Evolutionary conservation across 2,888 invertebrate genomes (phyloP).

Genomic region (Muscina levida): DNA sequence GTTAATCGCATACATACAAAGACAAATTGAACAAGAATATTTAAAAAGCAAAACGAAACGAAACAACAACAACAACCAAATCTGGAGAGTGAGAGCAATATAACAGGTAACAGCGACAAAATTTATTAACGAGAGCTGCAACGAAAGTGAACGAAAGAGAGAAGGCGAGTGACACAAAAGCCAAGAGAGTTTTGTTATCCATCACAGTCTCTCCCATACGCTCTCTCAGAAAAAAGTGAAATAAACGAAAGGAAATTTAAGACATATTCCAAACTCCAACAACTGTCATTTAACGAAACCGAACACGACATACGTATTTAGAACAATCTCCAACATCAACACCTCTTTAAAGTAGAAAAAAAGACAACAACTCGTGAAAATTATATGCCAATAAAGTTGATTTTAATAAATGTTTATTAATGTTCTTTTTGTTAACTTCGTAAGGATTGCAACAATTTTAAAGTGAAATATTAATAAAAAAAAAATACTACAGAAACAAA

Average conservation of each 20-base stretch:
- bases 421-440: no score
- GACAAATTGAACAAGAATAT: conserved; percentile 46
- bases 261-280: no score
- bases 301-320: conserved; percentile 4
- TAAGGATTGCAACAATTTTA: neutral
- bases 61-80: conserved; percentile 36
- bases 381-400: no score
- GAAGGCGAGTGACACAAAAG: conserved; percentile 1
- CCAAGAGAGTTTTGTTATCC: neutral
- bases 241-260: conserved; percentile 7
- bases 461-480: neutral
- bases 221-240: conserved; percentile 1
- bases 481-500: neutral
- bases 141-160: conserved; percentile 20
- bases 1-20: conserved; percentile 46
- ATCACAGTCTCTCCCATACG: neutral
- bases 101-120: conserved; percentile 39
- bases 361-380: conserved; percentile 43
- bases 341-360: conserved; percentile 43
- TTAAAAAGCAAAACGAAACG: conserved; percentile 19
- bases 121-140: neutral
- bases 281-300: neutral
- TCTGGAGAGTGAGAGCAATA: conserved; percentile 52
- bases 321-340: conserved; percentile 38
- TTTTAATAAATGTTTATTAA: no score